These are phyloP conservation scores for Accipiter cooperii DNA, from an alignment of 2,113 vertebrate genomes.

Conservation along the genomic window DNA sequence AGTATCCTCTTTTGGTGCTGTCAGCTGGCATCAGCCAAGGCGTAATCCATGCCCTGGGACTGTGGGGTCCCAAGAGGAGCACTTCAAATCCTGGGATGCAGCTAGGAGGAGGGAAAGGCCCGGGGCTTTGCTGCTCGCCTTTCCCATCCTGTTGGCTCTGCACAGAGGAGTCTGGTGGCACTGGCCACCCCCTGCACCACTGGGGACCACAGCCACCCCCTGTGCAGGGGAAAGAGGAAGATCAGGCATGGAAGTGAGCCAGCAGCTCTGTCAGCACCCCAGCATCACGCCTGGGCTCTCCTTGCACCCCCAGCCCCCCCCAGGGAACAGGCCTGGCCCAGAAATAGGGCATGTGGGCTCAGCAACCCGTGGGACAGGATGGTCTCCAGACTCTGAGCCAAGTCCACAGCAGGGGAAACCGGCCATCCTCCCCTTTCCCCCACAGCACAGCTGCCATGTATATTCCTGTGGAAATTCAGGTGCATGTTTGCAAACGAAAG, in stretches of 20 bases:
- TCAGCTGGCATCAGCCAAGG: background rate
- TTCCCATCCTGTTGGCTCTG: background rate
- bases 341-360: background rate
- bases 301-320: background rate
- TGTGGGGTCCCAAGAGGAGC: background rate
- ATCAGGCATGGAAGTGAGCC: background rate
- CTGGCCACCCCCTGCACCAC: background rate
- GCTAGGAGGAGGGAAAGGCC: background rate
- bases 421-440: background rate
- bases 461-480: background rate
- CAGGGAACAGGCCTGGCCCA: background rate
- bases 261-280: background rate
- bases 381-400: fast-evolving
- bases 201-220: background rate
- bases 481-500: background rate
- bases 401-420: background rate
- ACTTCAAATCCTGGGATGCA: background rate
- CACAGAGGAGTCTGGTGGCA: background rate
- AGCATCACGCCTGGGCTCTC: background rate
- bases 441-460: fast-evolving
- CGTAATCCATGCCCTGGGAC: background rate
- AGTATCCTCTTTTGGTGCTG: background rate
- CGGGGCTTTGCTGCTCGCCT: background rate
- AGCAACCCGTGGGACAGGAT: fast-evolving
- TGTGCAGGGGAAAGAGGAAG: background rate